Evolutionary conservation across 2,113 vertebrate species (phyloP).

Genomic region (Trinectes maculatus): DNA sequence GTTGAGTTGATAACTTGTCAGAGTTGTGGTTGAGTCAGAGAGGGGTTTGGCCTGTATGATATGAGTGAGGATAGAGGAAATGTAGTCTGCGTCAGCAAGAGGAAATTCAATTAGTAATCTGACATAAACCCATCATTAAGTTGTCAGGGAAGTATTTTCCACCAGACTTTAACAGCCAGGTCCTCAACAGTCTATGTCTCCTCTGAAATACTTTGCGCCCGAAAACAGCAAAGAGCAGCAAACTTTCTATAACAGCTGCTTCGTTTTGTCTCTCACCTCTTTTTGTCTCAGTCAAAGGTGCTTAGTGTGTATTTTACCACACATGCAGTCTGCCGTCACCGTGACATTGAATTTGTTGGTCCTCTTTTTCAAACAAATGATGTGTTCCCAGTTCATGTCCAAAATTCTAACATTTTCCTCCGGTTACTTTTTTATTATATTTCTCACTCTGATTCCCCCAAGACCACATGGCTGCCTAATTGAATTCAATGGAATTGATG

Average conservation of each 20-base stretch:
- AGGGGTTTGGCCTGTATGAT: slow-evolving; percentile 19
- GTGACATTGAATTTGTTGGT: background rate
- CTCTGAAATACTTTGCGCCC: slow-evolving; percentile 41
- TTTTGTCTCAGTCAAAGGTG: slow-evolving; percentile 10
- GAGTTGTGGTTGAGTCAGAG: slow-evolving; percentile 20
- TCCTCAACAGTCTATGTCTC: slow-evolving; percentile 57
- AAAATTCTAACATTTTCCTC: slow-evolving; percentile 10
- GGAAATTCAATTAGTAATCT: slow-evolving; percentile 73
- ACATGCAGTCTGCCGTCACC: background rate
- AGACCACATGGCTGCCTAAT: slow-evolving; percentile 62
- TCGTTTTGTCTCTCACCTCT: slow-evolving; percentile 45
- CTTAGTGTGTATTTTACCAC: slow-evolving; percentile 7
- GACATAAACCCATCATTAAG: slow-evolving; percentile 72
- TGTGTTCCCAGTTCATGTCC: background rate
- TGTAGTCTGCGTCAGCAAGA: slow-evolving; percentile 58
- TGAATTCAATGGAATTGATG: slow-evolving; percentile 67
- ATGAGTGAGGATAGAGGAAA: slow-evolving; percentile 37
- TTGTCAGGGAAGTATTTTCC: slow-evolving; percentile 74
- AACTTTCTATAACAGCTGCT: slow-evolving; percentile 33
- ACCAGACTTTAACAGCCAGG: slow-evolving; percentile 58
- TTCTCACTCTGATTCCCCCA: slow-evolving; percentile 29
- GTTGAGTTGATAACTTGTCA: slow-evolving; percentile 5
- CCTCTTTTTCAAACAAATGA: slow-evolving; percentile 12
- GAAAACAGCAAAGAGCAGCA: slow-evolving; percentile 48
- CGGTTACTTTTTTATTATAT: background rate